A percentile compares a stretch with the other conserved stretches of the same genome.
Conservation (phyloP, 2,888 invertebrate genomes). For the Polymixis lichenea region DNA sequence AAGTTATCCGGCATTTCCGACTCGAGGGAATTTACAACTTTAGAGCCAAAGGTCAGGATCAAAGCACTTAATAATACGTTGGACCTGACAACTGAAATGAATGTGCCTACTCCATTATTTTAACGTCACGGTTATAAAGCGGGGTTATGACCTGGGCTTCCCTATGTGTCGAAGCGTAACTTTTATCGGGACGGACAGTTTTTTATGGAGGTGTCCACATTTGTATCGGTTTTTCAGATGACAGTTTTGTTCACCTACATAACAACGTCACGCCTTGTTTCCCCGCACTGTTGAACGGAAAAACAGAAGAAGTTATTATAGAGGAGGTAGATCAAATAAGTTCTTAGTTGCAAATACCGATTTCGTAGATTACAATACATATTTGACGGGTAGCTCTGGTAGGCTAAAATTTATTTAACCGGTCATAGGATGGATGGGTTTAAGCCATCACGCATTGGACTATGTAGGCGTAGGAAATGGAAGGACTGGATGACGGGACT, state of each 20-base stretch:
- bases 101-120: conserved; percentile 39
- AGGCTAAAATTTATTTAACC: too few relatives aligned
- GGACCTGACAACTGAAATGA: conserved; percentile 47
- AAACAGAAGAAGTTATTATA: too few relatives aligned
- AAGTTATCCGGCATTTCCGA: conserved; percentile 43
- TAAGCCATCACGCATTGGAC: too few relatives aligned
- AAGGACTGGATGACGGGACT: too few relatives aligned
- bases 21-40: conserved; percentile 58
- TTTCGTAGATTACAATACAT: too few relatives aligned
- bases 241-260: not conserved
- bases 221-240: not conserved
- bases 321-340: too few relatives aligned
- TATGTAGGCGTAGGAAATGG: too few relatives aligned
- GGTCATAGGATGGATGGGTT: too few relatives aligned
- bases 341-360: too few relatives aligned
- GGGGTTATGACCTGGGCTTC: not conserved
- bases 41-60: conserved; percentile 57
- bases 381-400: too few relatives aligned
- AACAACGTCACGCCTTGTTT: too few relatives aligned
- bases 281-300: too few relatives aligned
- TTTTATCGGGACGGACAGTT: not conserved
- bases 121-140: conserved; percentile 21
- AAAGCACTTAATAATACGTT: conserved; percentile 42
- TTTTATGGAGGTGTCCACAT: not conserved
- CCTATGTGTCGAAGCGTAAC: not conserved